Base-by-base conservation (phyloP, 2,797 vertebrate species). In the Chrosomus eos region DNA sequence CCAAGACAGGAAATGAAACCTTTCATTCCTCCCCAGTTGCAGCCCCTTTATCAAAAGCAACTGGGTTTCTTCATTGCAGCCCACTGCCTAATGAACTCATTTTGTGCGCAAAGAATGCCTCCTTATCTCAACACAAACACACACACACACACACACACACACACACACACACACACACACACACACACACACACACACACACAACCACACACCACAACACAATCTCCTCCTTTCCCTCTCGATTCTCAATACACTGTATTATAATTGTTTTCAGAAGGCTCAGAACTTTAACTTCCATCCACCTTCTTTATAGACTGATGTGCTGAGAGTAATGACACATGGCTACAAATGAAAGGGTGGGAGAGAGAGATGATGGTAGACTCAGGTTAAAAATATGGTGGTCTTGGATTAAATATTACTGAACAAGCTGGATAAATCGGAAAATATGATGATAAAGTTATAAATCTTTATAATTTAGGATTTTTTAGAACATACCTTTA, bases 1-100 rank as follows among this genome's bases (percentile, higher is more conserved):
- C 93, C 94, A 94, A 96, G 92, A 93, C 97, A 99, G 98, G 98
- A 99, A 99, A 99, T 99, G 95, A 99, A 97, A 97, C 93, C 93
- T 93, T 95, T 95, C 95, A 90, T 95, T 93, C 87, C 83, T 80
- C 80, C 93, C 92, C 94, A 94, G 94, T 89, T 90, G 93, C 67
- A 72, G 94, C 93, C 91, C 91, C 90, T 97, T 98, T 99, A 99
- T 99, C 97, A 94, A 90, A 88, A 62, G 89, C 89, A 92, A 90
- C 92, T 90, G 85, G 88, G 89, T 90, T 81, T 92, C 90, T 86
- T 88, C 82, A 90, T 89, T 73, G 81, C 82, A 90, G 88, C 90
- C 77, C 87, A 90, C 91, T 90, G 95, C 95, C 96, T 97, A 97
- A 98, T 98, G 96, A 99, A 98, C 96, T 97, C 95, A 97, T 97